Evolutionary conservation across 35 echinoderm and acorn worm genomes (phyloP).

Genomic region (Eucidaris tribuloides): DNA sequence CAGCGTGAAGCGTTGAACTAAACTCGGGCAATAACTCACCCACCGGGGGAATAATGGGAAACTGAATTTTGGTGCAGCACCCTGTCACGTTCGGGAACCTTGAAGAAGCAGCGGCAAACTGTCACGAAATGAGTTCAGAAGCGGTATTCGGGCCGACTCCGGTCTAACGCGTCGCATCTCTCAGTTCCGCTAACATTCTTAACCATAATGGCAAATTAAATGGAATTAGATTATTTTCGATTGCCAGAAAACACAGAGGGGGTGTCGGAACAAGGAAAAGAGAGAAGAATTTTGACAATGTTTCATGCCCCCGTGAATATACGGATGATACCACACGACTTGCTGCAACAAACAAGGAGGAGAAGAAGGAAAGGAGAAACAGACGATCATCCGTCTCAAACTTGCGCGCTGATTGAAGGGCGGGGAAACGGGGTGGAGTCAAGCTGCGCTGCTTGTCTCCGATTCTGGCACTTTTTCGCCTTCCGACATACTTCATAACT

Average conservation of each 20-base stretch:
- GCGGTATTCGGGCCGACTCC: not conserved
- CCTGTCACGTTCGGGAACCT: not conserved
- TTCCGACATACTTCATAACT: not conserved
- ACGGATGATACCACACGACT: not conserved
- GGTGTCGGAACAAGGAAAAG: not conserved
- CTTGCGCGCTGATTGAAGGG: not conserved
- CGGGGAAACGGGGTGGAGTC: not conserved
- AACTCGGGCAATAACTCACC: constrained; percentile 25
- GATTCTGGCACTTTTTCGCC: too few species aligned
- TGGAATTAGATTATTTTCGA: not conserved
- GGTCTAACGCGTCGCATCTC: not conserved
- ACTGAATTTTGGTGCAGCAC: not conserved
- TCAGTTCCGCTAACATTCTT: not conserved
- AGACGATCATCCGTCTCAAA: not conserved
- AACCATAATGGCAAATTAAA: not conserved
- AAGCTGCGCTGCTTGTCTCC: constrained; percentile 5
- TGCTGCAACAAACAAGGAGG: not conserved
- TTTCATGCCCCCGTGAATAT: not conserved
- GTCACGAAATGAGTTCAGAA: too few species aligned
- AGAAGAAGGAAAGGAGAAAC: not conserved
- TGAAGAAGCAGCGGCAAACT: not conserved
- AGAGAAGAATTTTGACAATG: not conserved
- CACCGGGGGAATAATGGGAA: constrained; percentile 19
- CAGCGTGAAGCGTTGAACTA: constrained; percentile 14
- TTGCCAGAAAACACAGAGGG: not conserved